Evolutionary conservation across 2,797 vertebrate species (phyloP), one percentile per base, ranked within the genome.

Genomic region (Takifugu rubripes): DNA sequence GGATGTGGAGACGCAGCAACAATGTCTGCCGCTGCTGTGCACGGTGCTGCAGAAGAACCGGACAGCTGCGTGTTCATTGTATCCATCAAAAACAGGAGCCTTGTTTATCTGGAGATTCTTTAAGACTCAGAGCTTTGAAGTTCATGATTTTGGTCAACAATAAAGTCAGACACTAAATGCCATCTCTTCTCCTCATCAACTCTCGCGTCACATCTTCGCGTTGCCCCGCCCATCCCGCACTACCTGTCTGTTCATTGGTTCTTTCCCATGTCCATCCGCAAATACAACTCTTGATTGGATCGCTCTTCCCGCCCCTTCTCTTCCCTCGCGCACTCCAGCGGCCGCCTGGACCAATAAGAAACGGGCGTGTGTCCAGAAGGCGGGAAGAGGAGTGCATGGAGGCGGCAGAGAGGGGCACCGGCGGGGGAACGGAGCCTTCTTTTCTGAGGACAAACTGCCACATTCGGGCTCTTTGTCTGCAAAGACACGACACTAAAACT

Each of bases 211-310:
- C 84, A 84, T 72, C 70, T 66, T 49, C 54, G 9, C 33, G 47
- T 52, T 2, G 64, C 27, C 73, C 71, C 67, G 56, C 78, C 78
- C 65, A 16, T 63, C 50, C 0, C 10, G 26, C 14, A 50, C 29
- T 27, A 8, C 6, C 1, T 36, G 9, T 3, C 7, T 5, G 16
- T 52, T 49, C 5, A 84, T 82, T 87, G 82, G 87, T 6, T 64
- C 10, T 0, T 5, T 21, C 5, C 6, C 6, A 21, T 49, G 70
- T 69, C 76, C 0, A 25, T 86, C 68, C 7, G n/a, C 1, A 0
- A 25, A 26, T 3, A 1, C 60, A 85, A 89, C 88, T 89, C 86
- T 63, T 66, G 72, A 89, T 88, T 86, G 86, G 88, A 48, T 54
- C 1, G 0, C 5, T 0, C 11, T 21, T 21, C 21, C 21, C 21